Percentiles rank a stretch among this genome's conserved stretches.
phyloP scores from a whole-genome alignment of 2,797 vertebrate species.

The Acanthopagrus latus region DNA sequence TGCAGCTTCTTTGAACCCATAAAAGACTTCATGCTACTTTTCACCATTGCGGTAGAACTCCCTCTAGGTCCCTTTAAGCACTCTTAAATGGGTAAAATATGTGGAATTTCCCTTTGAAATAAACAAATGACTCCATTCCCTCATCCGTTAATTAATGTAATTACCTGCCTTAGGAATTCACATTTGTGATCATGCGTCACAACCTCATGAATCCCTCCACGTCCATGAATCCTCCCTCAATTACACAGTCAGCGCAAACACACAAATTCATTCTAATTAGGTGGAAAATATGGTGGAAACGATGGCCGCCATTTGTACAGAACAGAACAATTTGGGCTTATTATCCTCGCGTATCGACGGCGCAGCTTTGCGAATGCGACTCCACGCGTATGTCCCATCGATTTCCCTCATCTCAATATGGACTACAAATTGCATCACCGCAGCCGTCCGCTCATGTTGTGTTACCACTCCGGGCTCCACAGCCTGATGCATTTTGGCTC shows the following conservation, averaged over 20 bases:
- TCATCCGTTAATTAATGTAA: slow-evolving; percentile 35
- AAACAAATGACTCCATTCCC: slow-evolving; percentile 25
- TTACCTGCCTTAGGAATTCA: not conserved
- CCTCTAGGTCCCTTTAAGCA: too few relatives aligned
- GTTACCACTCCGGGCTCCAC: slow-evolving; percentile 5
- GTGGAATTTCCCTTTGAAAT: slow-evolving; percentile 14
- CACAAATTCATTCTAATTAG: slow-evolving; percentile 58
- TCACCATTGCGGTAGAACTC: too few relatives aligned
- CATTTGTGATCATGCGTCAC: not conserved
- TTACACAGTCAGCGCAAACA: slow-evolving; percentile 38
- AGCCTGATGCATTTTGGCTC: slow-evolving; percentile 19
- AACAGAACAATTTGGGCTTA: slow-evolving; percentile 37
- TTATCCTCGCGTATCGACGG: slow-evolving; percentile 42
- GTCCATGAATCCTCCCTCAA: slow-evolving; percentile 41
- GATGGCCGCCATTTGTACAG: slow-evolving; percentile 31
- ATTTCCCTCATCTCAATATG: slow-evolving; percentile 41
- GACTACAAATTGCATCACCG: slow-evolving; percentile 26
- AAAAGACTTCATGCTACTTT: too few relatives aligned
- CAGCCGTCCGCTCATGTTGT: not conserved
- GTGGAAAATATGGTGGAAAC: slow-evolving; percentile 39
- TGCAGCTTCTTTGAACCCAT: too few relatives aligned
- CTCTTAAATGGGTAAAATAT: too few relatives aligned
- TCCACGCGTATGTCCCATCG: slow-evolving; percentile 15
- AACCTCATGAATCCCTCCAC: slow-evolving; percentile 37
- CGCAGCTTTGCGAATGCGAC: slow-evolving; percentile 15